phyloP scores from a whole-genome alignment of 2,888 invertebrate species.

The Tiliacea aurago region DNA sequence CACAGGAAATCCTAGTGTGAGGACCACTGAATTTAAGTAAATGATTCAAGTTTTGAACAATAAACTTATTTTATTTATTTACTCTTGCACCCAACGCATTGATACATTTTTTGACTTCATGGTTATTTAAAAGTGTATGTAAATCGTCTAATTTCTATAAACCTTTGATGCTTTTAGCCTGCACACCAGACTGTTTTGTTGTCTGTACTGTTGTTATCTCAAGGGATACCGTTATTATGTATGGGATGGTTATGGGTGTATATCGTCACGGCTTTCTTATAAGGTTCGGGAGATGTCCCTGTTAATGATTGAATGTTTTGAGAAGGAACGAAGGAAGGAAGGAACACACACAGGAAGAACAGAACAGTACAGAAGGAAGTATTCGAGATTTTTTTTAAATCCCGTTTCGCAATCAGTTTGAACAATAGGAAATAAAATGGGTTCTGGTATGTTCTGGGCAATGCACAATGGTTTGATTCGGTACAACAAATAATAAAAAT shows the following conservation, averaged over 20 bases:
- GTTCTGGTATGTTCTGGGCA: background rate
- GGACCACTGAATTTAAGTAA: background rate
- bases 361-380: background rate
- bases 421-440: background rate
- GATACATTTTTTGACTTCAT: background rate
- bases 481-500: background rate
- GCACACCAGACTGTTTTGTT: constrained; percentile 7
- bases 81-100: background rate
- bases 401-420: background rate
- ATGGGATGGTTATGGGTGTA: constrained; percentile 23
- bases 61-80: background rate
- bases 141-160: background rate
- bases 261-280: constrained; percentile 2
- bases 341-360: too few species aligned
- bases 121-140: background rate
- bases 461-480: background rate
- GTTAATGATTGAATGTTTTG: constrained; percentile 22
- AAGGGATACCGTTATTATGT: constrained; percentile 23
- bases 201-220: constrained; percentile 23
- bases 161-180: background rate
- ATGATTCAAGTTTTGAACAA: background rate
- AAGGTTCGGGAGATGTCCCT: background rate
- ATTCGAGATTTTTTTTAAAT: background rate
- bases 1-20: background rate
- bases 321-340: too few species aligned